Evolutionary conservation across 2,113 vertebrate genomes (phyloP).

Genomic region (Mungos mungo): DNA sequence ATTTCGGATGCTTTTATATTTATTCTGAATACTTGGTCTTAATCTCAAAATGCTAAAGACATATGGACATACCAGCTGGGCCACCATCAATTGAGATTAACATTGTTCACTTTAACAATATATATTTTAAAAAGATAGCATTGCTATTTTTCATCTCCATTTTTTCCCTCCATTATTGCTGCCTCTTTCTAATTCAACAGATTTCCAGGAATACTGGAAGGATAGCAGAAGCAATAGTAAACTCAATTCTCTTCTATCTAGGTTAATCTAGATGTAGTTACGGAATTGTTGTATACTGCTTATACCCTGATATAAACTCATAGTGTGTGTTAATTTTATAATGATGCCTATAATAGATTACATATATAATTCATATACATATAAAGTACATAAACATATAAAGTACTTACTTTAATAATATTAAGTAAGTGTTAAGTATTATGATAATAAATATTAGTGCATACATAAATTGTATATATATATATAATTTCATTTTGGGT

Average conservation of each 20-base stretch:
- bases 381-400: not conserved
- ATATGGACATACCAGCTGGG: constrained; percentile 70
- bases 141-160: constrained; percentile 66
- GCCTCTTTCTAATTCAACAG: constrained; percentile 59
- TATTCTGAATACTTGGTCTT: constrained; percentile 67
- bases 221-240: not conserved
- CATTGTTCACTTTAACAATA: constrained; percentile 74
- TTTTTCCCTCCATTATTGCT: constrained; percentile 58
- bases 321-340: not conserved
- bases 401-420: not conserved
- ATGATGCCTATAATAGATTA: not conserved
- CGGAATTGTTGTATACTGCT: not conserved
- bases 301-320: not conserved
- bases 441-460: too few species aligned
- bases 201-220: constrained; percentile 61
- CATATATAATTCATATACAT: not conserved
- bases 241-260: not conserved
- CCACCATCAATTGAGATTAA: constrained; percentile 66
- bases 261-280: not conserved
- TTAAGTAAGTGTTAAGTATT: not conserved
- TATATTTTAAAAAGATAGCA: constrained; percentile 58
- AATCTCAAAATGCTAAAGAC: constrained; percentile 74
- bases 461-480: too few species aligned
- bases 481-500: not conserved
- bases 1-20: constrained; percentile 67